Evolutionary conservation across 2,113 vertebrate species (phyloP), one percentile per base, ranked within the genome.

Genomic region (Panthera tigris): DNA sequence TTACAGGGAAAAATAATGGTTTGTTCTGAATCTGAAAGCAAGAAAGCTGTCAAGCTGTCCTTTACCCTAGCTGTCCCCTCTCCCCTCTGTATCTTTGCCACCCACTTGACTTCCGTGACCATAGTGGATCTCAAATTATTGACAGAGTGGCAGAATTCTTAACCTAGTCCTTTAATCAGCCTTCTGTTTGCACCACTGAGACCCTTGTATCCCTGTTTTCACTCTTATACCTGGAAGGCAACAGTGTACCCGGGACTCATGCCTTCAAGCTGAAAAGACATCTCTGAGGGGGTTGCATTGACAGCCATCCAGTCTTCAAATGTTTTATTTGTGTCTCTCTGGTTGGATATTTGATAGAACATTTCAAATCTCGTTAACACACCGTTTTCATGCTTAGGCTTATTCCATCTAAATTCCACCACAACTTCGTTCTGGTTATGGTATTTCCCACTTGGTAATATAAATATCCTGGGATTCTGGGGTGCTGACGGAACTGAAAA

Each of bases 371-470:
- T 98, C 0, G 23, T 98, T 96, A 99, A 89, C 63, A 97, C 71
- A 57, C 98, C 98, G 0, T 98, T 99, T 57, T 94, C 87, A 41
- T 41, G 97, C 87, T 97, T 95, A 88, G 99, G 99, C 25, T 95
- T 97, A 95, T 98, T 98, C 98, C 99, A 99, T 61, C 98, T 98
- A 93, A 99, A 98, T 89, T 99, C 98, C 73, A 99, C 97, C 48
- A 89, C 36, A 73, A 96, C 78, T 71, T 97, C 83, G 6, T 93
- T 96, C 90, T 96, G 93, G 52, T 65, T 91, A 78, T 5, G 12
- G 8, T 65, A 76, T 25, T 81, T 82, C 27, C 95, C 79, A 63
- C 93, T 97, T 48, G 3, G 71, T 29, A 97, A 94, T 83, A 98
- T 36, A 96, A 98, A 99, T 96, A 99, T 98, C 66, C 98, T 98